Conservation (phyloP, 2,888 invertebrate genomes). For the Cantharis lateralis region DNA sequence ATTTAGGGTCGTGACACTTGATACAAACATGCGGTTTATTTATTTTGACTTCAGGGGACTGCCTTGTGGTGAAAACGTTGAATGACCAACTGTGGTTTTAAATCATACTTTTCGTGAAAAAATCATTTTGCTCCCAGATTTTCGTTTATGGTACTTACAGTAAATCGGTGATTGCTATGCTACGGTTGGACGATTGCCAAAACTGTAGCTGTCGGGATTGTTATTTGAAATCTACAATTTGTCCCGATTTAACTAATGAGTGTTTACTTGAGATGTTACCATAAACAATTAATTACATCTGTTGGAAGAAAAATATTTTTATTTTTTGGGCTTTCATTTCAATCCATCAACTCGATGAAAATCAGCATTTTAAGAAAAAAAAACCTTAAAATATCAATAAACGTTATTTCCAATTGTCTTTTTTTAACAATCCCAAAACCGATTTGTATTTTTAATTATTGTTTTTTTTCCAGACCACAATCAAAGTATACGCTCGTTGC, state of each 20-base stretch:
- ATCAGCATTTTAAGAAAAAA: no score
- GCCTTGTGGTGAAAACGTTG: neutral
- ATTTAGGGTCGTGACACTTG: neutral
- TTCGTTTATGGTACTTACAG: neutral
- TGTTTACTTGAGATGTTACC: neutral
- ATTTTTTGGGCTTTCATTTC: neutral
- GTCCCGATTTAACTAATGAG: neutral
- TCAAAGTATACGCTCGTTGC: slow-evolving; percentile 89
- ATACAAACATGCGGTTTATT: neutral
- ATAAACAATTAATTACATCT: neutral
- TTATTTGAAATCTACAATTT: neutral
- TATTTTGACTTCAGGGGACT: neutral
- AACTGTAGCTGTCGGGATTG: neutral
- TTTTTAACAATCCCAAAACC: no score
- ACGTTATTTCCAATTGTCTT: no score
- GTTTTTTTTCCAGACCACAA: slow-evolving; percentile 73
- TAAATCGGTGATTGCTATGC: neutral
- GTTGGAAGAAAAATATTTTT: neutral
- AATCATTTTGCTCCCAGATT: neutral
- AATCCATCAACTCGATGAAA: no score
- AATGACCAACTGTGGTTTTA: neutral
- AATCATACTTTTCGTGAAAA: neutral
- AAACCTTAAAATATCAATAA: no score
- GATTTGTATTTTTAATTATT: no score
- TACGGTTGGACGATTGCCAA: neutral